Evolutionary conservation across 2,888 invertebrate species (phyloP).

Genomic region (Pyrrhia umbra): DNA sequence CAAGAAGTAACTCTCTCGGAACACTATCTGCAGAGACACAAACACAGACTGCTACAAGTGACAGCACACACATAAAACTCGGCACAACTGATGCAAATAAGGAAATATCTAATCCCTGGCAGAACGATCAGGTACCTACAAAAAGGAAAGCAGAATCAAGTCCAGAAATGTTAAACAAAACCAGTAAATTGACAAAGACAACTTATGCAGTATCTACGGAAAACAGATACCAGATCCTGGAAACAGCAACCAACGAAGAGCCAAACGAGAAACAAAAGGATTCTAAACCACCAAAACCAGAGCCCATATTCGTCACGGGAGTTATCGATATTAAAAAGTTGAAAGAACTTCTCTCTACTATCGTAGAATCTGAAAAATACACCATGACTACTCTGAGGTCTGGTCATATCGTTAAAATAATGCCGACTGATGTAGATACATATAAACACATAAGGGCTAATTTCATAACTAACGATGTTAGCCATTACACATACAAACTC

Average conservation of each 20-base stretch:
- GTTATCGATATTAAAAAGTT: background rate
- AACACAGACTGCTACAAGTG: background rate
- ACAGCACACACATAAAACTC: background rate
- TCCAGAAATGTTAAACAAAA: background rate
- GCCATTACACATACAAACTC: constrained; percentile 10
- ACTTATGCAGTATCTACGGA: background rate
- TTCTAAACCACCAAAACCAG: background rate
- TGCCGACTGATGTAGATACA: background rate
- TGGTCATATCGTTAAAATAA: constrained; percentile 6
- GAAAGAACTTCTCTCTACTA: background rate
- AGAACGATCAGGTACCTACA: constrained; percentile 1
- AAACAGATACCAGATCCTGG: background rate
- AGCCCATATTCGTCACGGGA: constrained; percentile 10
- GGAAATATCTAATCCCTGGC: background rate
- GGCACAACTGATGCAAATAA: background rate
- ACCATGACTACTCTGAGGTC: constrained; percentile 4
- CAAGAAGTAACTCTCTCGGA: background rate
- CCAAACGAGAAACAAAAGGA: background rate
- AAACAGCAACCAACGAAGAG: background rate
- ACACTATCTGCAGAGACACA: background rate
- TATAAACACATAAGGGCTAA: constrained; percentile 6
- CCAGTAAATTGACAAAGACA: background rate
- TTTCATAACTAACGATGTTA: background rate
- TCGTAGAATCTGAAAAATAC: background rate
- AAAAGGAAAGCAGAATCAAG: background rate